phyloP scores from a whole-genome alignment of 1,140 invertebrate species.

The Apis cerana region DNA sequence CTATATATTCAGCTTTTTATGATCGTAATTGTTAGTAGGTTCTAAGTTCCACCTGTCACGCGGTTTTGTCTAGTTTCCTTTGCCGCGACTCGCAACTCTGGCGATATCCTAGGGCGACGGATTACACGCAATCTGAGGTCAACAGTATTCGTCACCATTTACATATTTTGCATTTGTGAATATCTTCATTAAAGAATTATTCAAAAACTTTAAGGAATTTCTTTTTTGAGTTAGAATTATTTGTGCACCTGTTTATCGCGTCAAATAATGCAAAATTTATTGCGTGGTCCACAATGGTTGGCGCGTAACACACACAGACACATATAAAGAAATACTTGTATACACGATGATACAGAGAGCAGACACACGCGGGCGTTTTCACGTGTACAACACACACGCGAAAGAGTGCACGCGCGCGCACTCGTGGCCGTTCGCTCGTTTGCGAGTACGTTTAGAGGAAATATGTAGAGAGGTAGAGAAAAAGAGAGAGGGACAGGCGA shows the following conservation, averaged over 20 bases:
- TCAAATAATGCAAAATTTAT: conserved; percentile 61
- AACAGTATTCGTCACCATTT: conserved; percentile 18
- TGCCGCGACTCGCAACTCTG: conserved; percentile 34
- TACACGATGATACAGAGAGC: conserved; percentile 24
- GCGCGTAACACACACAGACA: conserved; percentile 44
- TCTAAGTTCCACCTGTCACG: conserved; percentile 62
- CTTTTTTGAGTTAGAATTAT: conserved; percentile 1
- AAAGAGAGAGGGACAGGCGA: conserved; percentile 33
- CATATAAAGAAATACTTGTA: conserved; percentile 33
- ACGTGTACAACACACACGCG: conserved; percentile 37
- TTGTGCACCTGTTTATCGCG: conserved; percentile 59
- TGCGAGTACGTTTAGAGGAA: conserved; percentile 33
- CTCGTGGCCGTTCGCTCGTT: conserved; percentile 25
- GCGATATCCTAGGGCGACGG: conserved; percentile 6
- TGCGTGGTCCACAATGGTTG: conserved; percentile 60
- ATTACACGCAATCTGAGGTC: conserved; percentile 4
- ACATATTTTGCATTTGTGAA: not conserved
- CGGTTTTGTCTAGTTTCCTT: conserved; percentile 60
- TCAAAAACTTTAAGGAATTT: not conserved
- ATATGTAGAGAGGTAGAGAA: conserved; percentile 38
- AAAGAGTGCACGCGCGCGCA: not conserved
- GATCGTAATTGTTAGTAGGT: conserved; percentile 25
- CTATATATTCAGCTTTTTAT: not conserved
- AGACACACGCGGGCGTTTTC: conserved; percentile 44
- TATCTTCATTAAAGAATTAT: not conserved